Conservation (phyloP, 2,113 vertebrate genomes). For the Malurus cyaneus region DNA sequence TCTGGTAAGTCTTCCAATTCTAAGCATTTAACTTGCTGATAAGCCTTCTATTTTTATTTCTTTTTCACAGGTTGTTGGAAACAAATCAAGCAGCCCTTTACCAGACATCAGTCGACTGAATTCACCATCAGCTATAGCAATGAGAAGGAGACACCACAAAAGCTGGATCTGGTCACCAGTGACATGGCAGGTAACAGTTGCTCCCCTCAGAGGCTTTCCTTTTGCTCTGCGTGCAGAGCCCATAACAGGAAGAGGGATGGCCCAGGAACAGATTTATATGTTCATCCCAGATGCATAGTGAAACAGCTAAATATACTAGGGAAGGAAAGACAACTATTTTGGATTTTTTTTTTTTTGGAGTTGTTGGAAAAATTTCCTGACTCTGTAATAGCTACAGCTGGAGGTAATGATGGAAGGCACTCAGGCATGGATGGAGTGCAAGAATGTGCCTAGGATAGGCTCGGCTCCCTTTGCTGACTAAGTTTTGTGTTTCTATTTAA, state of each 20-base stretch:
- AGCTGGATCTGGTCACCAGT: slow-evolving; percentile 83
- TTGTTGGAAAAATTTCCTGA: neutral
- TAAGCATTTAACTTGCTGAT: neutral
- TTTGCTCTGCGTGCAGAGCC: neutral
- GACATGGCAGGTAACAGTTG: slow-evolving; percentile 78
- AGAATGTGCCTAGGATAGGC: neutral
- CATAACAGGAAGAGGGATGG: neutral
- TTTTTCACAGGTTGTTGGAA: slow-evolving; percentile 83
- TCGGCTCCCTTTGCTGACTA: neutral
- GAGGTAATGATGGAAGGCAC: neutral
- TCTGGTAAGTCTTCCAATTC: neutral
- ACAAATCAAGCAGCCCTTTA: slow-evolving; percentile 83
- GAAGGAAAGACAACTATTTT: neutral
- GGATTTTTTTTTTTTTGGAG: neutral
- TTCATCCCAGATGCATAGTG: neutral
- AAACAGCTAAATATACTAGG: neutral
- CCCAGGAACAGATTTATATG: neutral
- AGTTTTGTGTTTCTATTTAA: neutral
- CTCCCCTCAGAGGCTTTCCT: neutral
- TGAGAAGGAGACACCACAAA: slow-evolving; percentile 81
- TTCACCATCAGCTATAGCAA: slow-evolving; percentile 87
- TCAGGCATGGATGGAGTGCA: neutral
- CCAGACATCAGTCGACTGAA: slow-evolving; percentile 82
- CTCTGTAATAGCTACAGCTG: neutral
- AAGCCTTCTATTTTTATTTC: neutral